Evolutionary conservation across 1,140 invertebrate species (phyloP).

Genomic region (Goniozus legneri): DNA sequence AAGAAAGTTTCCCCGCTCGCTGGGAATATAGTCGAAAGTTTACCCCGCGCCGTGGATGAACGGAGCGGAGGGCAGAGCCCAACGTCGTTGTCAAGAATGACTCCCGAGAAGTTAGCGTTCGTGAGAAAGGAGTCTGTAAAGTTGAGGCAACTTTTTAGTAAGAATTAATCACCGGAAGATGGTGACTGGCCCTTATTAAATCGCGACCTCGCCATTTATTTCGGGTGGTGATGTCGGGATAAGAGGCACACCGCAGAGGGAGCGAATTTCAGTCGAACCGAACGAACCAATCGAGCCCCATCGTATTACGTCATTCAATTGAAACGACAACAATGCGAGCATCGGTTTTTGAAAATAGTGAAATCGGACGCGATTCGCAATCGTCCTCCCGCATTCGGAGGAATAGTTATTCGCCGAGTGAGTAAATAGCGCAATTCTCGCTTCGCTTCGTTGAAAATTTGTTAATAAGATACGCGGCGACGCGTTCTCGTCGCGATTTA

Average conservation of each 20-base stretch:
- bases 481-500: too few relatives aligned
- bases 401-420: too few relatives aligned
- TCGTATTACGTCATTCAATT: too few relatives aligned
- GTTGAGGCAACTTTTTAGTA: constrained; percentile 49
- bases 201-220: constrained; percentile 48
- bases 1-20: constrained; percentile 34
- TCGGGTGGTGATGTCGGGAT: constrained; percentile 30
- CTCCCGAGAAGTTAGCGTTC: constrained; percentile 46
- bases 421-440: too few relatives aligned
- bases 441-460: too few relatives aligned
- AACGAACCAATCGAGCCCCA: too few relatives aligned
- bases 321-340: too few relatives aligned
- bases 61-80: constrained; percentile 6
- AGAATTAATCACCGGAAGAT: constrained; percentile 52
- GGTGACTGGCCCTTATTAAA: constrained; percentile 52
- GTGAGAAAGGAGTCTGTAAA: constrained; percentile 46
- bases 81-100: constrained; percentile 43
- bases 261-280: too few relatives aligned
- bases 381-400: too few relatives aligned
- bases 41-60: constrained; percentile 32
- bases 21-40: constrained; percentile 43
- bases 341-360: too few relatives aligned
- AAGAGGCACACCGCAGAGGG: background rate
- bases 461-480: too few relatives aligned
- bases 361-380: too few relatives aligned